Percentiles rank a stretch among this genome's conserved stretches.
phyloP scores from a whole-genome alignment of 2,888 invertebrate species.

The Platerodrilus igneus region DNA sequence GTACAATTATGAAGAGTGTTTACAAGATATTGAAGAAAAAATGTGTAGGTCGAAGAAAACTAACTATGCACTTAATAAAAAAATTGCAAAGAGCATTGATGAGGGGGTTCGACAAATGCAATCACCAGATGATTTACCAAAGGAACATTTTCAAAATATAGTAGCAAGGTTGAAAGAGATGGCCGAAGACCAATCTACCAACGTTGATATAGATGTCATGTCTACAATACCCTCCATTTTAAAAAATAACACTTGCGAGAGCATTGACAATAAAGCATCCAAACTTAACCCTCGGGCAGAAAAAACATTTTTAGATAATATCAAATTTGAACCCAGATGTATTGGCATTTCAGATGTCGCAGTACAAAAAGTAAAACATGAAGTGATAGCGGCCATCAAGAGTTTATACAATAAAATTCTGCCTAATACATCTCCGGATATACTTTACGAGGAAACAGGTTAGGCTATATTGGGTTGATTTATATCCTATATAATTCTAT shows the following conservation, averaged over 20 bases:
- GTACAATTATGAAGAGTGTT: background rate
- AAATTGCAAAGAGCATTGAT: background rate
- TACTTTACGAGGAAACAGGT: constrained; percentile 19
- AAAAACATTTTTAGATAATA: background rate
- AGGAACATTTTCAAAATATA: background rate
- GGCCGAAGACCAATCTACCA: constrained; percentile 2
- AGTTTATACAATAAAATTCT: constrained; percentile 14
- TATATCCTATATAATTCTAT: background rate
- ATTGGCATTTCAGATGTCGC: constrained; percentile 7
- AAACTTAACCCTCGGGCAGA: constrained; percentile 2
- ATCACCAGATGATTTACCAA: background rate
- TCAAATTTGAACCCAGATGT: background rate
- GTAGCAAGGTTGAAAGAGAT: constrained; percentile 3
- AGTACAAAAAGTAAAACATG: constrained; percentile 12
- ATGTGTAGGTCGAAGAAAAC: too few relatives aligned
- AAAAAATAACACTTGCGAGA: constrained; percentile 3
- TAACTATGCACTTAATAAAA: background rate
- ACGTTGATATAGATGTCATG: background rate
- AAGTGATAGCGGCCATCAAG: constrained; percentile 16
- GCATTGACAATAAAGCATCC: constrained; percentile 3
- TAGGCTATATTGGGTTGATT: background rate
- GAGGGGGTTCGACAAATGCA: constrained; percentile 4
- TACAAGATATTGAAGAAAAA: too few relatives aligned
- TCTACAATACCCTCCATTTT: background rate
- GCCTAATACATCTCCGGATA: constrained; percentile 5